Evolutionary conservation across 2,113 vertebrate genomes (phyloP).

Genomic region (Zosterops borbonicus): DNA sequence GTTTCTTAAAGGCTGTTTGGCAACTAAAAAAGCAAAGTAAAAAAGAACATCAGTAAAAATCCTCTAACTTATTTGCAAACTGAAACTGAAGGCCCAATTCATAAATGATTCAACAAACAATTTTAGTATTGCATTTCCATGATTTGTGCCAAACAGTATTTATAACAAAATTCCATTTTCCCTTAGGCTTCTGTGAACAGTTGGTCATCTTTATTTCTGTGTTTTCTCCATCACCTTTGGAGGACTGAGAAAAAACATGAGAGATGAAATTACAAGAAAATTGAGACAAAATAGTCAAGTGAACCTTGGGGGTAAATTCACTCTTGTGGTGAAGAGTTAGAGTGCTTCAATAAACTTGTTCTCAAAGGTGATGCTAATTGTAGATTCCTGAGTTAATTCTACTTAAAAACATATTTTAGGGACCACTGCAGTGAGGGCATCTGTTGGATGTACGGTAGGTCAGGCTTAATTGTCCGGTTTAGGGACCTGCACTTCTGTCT

Average conservation of each 20-base stretch:
- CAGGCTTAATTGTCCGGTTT: neutral
- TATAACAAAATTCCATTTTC: conserved; percentile 68
- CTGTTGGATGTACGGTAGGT: neutral
- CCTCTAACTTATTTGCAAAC: conserved; percentile 52
- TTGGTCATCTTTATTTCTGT: conserved; percentile 70
- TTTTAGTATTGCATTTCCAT: conserved; percentile 65
- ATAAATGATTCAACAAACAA: conserved; percentile 74
- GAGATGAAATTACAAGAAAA: conserved; percentile 66
- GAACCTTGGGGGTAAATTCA: conserved; percentile 41
- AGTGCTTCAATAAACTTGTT: conserved; percentile 38
- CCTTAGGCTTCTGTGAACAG: conserved; percentile 60
- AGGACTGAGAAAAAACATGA: conserved; percentile 36
- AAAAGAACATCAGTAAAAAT: conserved; percentile 26
- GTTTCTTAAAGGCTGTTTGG: conserved; percentile 36
- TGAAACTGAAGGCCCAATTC: conserved; percentile 60
- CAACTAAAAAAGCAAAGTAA: conserved; percentile 29
- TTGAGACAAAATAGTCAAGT: conserved; percentile 59
- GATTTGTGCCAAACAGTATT: conserved; percentile 66
- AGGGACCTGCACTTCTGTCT: neutral
- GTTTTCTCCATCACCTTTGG: conserved; percentile 69
- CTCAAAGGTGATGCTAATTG: conserved; percentile 48
- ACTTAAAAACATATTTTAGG: conserved; percentile 43
- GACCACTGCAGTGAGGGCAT: conserved; percentile 5
- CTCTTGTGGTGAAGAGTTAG: conserved; percentile 28
- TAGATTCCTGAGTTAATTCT: conserved; percentile 45